Conservation (phyloP, 2,888 invertebrate species). For the Agriopis leucophaearia region DNA sequence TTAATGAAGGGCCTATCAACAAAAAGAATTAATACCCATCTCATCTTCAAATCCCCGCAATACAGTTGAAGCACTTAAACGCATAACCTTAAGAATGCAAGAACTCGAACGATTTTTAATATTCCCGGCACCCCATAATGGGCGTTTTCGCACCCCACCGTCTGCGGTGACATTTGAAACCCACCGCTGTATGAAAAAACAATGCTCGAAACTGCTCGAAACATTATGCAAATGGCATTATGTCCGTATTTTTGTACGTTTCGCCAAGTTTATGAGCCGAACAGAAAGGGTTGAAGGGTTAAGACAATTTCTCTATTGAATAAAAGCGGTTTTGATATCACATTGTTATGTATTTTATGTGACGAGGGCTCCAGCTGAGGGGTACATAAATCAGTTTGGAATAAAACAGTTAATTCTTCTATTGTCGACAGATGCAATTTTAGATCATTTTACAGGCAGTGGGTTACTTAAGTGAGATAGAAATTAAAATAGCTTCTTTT, state of each 20-base stretch:
- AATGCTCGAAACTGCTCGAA: constrained; percentile 80
- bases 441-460: not conserved
- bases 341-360: constrained; percentile 68
- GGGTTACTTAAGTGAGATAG: too few relatives aligned
- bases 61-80: constrained; percentile 58
- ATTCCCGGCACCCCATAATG: constrained; percentile 80
- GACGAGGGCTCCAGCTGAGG: constrained; percentile 30
- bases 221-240: constrained; percentile 86
- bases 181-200: constrained; percentile 83
- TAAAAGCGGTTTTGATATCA: constrained; percentile 69
- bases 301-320: constrained; percentile 72
- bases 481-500: not conserved
- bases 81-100: constrained; percentile 83
- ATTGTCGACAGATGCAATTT: constrained; percentile 23
- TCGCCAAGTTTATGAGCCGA: constrained; percentile 83
- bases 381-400: constrained; percentile 34
- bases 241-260: constrained; percentile 84
- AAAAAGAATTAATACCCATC: constrained; percentile 36
- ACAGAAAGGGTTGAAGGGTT: constrained; percentile 81
- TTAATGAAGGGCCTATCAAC: constrained; percentile 3
- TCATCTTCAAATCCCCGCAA: constrained; percentile 46
- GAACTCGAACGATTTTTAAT: constrained; percentile 84
- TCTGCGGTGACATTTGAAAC: constrained; percentile 85
- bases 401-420: constrained; percentile 35
- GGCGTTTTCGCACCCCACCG: constrained; percentile 80